These are phyloP conservation scores for Stegophylla sp. DNA, from an alignment of 2,888 invertebrate genomes.

Conservation along the genomic window DNA sequence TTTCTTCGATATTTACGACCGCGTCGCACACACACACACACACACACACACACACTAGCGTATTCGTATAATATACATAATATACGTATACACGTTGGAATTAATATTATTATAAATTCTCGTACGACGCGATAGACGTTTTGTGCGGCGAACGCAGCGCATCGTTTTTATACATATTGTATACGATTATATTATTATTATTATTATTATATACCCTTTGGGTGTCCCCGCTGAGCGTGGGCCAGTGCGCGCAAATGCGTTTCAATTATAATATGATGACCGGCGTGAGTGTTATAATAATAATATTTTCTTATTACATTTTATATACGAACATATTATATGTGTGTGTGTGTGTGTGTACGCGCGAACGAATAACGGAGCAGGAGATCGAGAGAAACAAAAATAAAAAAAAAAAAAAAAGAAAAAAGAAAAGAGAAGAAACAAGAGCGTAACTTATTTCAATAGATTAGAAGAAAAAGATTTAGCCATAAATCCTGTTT, in stretches of 20 bases:
- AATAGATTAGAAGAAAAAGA: slow-evolving; percentile 55
- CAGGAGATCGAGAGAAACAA: not conserved
- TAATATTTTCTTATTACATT: slow-evolving; percentile 6
- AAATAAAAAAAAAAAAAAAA: not conserved
- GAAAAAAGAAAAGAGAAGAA: slow-evolving; percentile 7
- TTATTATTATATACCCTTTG: slow-evolving; percentile 20
- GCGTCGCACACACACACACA: not conserved
- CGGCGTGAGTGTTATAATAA: slow-evolving; percentile 18
- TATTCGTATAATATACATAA: too few species aligned
- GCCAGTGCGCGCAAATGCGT: slow-evolving; percentile 36
- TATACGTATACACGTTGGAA: not conserved
- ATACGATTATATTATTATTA: too few species aligned
- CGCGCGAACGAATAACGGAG: not conserved
- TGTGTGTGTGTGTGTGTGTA: not conserved
- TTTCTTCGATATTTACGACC: slow-evolving; percentile 26
- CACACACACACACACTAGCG: not conserved
- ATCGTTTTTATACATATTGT: too few species aligned
- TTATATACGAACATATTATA: too few species aligned
- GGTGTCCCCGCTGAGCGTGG: slow-evolving; percentile 55
- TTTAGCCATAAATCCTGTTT: slow-evolving; percentile 58
- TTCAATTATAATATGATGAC: slow-evolving; percentile 53
- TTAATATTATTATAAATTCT: slow-evolving; percentile 9
- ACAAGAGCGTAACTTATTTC: slow-evolving; percentile 49
- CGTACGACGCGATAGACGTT: slow-evolving; percentile 12
- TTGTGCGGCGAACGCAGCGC: slow-evolving; percentile 22